Evolutionary conservation across 2,797 vertebrate species (phyloP).

Genomic region (Pseudocheirus occidentalis): DNA sequence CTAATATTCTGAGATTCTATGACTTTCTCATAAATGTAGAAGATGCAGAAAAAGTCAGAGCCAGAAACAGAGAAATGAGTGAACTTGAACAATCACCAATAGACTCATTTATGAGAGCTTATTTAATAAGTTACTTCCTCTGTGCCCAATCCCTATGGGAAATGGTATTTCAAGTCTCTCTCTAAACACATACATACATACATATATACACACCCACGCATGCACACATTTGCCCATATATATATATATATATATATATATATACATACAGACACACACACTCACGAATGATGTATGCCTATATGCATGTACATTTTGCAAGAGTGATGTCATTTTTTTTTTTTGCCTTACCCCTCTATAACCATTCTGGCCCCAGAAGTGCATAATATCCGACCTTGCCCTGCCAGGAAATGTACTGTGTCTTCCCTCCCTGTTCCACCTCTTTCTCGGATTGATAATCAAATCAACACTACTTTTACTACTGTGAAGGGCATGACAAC

Average conservation of each 20-base stretch:
- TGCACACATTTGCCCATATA: too few species aligned
- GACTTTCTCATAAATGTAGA: not conserved
- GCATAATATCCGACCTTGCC: not conserved
- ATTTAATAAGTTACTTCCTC: constrained; percentile 10
- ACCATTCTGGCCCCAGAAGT: not conserved
- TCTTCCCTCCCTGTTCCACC: not conserved
- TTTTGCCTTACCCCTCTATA: not conserved
- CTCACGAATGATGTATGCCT: not conserved
- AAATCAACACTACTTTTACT: not conserved
- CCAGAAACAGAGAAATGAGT: not conserved
- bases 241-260: too few species aligned
- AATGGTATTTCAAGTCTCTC: not conserved
- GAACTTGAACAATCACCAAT: not conserved
- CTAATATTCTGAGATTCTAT: not conserved
- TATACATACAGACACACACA: too few species aligned
- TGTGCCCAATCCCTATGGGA: not conserved
- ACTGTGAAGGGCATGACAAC: not conserved
- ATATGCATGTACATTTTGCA: not conserved
- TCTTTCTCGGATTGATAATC: not conserved
- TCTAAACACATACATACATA: not conserved
- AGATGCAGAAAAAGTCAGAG: not conserved
- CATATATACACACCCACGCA: too few species aligned
- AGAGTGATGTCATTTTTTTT: not conserved
- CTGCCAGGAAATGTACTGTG: not conserved
- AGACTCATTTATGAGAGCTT: not conserved